These are phyloP conservation scores for Aphis craccivora DNA, from an alignment of 1,140 invertebrate genomes.

Conservation along the genomic window DNA sequence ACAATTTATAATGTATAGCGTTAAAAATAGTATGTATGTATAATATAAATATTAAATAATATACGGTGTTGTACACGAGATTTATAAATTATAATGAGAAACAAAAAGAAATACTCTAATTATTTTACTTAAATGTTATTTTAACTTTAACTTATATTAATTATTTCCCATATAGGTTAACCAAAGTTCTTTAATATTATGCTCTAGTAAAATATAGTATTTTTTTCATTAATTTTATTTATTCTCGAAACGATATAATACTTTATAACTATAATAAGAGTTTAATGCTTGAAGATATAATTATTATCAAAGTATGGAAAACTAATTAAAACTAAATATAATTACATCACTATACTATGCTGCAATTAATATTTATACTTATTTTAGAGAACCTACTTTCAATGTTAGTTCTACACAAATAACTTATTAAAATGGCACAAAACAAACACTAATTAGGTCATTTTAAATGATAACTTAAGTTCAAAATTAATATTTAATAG, in stretches of 20 bases:
- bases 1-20: too few species aligned
- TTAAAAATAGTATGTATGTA: too few species aligned
- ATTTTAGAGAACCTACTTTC: too few species aligned
- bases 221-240: background rate
- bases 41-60: too few species aligned
- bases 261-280: background rate
- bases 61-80: too few species aligned
- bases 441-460: background rate
- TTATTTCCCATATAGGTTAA: background rate
- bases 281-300: background rate
- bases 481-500: background rate
- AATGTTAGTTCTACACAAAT: background rate
- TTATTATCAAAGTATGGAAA: background rate
- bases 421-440: background rate
- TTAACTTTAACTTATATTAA: background rate
- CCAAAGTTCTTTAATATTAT: background rate
- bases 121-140: background rate
- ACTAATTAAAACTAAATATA: background rate
- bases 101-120: too few species aligned
- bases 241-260: background rate
- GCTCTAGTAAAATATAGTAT: background rate
- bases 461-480: background rate
- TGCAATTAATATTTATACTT: background rate
- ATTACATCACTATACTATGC: background rate
- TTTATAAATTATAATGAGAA: too few species aligned